A percentile compares a stretch with the other conserved stretches of the same genome.
phyloP scores from a whole-genome alignment of 1,140 invertebrate genomes.

The Aphelinus certus region DNA sequence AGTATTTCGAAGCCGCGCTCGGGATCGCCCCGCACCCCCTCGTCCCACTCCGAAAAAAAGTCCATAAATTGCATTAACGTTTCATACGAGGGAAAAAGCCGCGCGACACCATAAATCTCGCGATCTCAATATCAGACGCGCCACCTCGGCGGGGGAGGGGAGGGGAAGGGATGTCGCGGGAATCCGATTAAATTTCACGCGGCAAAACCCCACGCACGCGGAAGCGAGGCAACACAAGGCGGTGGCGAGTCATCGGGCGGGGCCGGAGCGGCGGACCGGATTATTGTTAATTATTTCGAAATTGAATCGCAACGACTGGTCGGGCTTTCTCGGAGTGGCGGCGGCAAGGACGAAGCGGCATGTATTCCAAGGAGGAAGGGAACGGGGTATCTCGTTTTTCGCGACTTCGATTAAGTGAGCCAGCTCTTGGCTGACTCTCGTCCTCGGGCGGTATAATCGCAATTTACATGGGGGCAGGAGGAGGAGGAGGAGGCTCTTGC shows the following conservation, averaged over 20 bases:
- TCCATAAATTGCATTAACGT: constrained; percentile 15
- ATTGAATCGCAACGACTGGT: constrained; percentile 24
- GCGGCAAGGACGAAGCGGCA: too few relatives aligned
- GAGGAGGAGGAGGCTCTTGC: too few relatives aligned
- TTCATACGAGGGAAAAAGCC: constrained; percentile 21
- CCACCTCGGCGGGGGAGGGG: not conserved
- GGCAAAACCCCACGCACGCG: constrained; percentile 11
- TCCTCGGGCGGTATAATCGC: not conserved
- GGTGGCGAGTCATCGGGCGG: not conserved
- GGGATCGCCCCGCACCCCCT: too few relatives aligned
- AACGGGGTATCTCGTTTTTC: too few relatives aligned
- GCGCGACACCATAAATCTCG: constrained; percentile 17
- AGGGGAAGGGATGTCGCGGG: not conserved
- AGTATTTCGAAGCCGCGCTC: too few relatives aligned
- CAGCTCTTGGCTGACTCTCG: not conserved
- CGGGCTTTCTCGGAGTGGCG: not conserved
- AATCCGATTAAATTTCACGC: constrained; percentile 34
- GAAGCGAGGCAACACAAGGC: not conserved
- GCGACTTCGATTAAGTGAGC: not conserved
- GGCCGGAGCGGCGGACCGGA: not conserved
- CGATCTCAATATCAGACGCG: constrained; percentile 24
- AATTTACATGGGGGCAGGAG: constrained; percentile 23
- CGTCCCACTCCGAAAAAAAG: constrained; percentile 15
- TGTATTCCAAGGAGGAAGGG: too few relatives aligned
- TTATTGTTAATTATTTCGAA: constrained; percentile 33